Evolutionary conservation across 35 echinoderm and acorn worm species (phyloP).

Genomic region (Antedon bifida): DNA sequence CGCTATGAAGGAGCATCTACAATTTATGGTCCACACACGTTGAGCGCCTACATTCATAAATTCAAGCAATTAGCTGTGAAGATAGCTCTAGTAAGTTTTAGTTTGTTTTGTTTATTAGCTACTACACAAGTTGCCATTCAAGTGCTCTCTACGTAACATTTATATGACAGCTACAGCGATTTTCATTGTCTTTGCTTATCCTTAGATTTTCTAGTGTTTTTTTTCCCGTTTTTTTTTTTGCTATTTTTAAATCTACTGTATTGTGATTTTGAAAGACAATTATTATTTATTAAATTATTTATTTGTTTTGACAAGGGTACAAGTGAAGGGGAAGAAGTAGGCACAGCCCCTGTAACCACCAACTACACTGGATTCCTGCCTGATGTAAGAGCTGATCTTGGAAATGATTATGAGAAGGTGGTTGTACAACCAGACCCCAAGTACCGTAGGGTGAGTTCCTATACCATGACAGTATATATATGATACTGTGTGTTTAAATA

Average conservation of each 20-base stretch:
- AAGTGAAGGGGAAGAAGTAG: neutral
- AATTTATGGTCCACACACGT: slow-evolving; percentile 76
- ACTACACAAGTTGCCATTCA: no score
- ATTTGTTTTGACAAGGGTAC: neutral
- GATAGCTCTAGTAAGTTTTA: neutral
- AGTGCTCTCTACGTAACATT: no score
- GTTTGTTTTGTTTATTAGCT: no score
- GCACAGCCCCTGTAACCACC: neutral
- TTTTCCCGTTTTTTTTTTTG: no score
- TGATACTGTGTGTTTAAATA: no score
- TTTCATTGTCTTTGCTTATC: no score
- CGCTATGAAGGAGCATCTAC: slow-evolving; percentile 90
- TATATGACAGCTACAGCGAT: no score
- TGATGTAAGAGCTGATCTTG: neutral
- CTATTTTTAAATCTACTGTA: no score
- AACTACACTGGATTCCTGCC: neutral
- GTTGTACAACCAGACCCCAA: neutral
- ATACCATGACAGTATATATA: neutral
- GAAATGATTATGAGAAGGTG: neutral
- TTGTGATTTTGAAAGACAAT: no score
- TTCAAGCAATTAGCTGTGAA: slow-evolving; percentile 37
- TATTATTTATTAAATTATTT: no score
- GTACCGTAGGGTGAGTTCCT: neutral
- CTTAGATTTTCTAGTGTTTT: no score
- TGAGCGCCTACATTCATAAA: slow-evolving; percentile 76